Evolutionary conservation across 2,888 invertebrate genomes (phyloP).

Genomic region (Rosalia funebris): DNA sequence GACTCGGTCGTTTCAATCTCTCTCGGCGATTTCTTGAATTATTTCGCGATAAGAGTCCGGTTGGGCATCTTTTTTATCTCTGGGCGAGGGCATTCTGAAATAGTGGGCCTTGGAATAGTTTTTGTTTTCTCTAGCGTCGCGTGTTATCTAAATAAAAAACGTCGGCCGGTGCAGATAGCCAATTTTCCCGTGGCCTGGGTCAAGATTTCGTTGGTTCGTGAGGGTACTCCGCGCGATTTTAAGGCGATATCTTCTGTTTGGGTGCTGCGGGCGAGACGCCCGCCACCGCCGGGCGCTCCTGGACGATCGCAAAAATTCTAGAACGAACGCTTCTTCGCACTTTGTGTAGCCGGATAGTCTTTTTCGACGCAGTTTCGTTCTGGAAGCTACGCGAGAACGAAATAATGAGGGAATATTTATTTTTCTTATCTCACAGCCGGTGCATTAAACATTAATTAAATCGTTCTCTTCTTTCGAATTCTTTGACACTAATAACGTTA

Average conservation of each 20-base stretch:
- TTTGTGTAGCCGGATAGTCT: too few species aligned
- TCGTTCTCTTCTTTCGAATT: too few species aligned
- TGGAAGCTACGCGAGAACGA: too few species aligned
- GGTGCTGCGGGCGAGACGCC: too few species aligned
- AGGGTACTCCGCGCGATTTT: slow-evolving; percentile 1
- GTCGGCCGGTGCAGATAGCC: slow-evolving; percentile 29
- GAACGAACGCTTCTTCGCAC: too few species aligned
- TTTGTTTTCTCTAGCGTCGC: slow-evolving; percentile 17
- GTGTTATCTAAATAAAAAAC: slow-evolving; percentile 19
- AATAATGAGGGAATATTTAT: too few species aligned
- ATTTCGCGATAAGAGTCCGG: slow-evolving; percentile 18
- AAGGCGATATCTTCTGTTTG: neutral
- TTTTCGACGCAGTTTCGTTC: too few species aligned
- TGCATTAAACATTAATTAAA: too few species aligned
- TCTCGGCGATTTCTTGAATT: slow-evolving; percentile 33
- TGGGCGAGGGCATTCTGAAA: slow-evolving; percentile 11
- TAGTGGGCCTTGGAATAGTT: slow-evolving; percentile 18
- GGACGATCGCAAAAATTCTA: too few species aligned
- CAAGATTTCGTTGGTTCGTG: slow-evolving; percentile 36
- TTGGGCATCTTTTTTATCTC: slow-evolving; percentile 20
- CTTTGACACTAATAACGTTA: too few species aligned
- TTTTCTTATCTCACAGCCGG: too few species aligned
- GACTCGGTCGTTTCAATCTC: slow-evolving; percentile 55
- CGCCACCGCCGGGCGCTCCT: too few species aligned
- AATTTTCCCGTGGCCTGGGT: slow-evolving; percentile 42